Percentiles rank a stretch among this genome's conserved stretches.
These are phyloP conservation scores for Cantharis lateralis DNA, from an alignment of 2,888 invertebrate genomes.

Conservation along the genomic window DNA sequence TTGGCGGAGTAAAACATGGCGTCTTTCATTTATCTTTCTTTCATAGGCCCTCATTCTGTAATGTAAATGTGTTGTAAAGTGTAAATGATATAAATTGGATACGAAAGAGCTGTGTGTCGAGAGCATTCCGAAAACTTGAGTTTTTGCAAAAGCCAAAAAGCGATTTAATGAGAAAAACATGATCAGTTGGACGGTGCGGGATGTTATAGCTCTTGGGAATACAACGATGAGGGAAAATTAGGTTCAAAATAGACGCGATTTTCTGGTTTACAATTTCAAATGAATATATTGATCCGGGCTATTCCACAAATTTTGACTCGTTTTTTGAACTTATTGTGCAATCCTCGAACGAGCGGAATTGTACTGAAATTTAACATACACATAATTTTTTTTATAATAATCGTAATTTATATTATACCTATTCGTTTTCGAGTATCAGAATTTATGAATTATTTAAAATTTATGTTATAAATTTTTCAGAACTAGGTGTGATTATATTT, in stretches of 20 bases:
- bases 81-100: background rate
- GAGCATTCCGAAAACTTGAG: background rate
- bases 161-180: background rate
- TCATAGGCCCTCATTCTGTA: background rate
- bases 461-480: constrained; percentile 12
- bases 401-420: constrained; percentile 8
- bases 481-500: constrained; percentile 22
- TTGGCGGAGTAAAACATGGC: background rate
- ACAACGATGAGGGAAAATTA: background rate
- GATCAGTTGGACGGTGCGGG: too few species aligned
- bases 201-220: background rate
- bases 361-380: background rate
- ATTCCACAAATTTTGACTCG: background rate
- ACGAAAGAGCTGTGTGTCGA: background rate
- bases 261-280: background rate
- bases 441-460: constrained; percentile 18
- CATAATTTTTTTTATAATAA: background rate
- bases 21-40: background rate
- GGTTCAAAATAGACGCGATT: background rate
- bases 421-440: constrained; percentile 2
- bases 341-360: background rate
- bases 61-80: background rate
- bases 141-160: background rate
- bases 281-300: background rate
- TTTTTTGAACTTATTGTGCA: background rate